Percentiles rank a stretch among this genome's conserved stretches.
Conservation (phyloP, 2,888 invertebrate species). For the Phanerotoma sp. region DNA sequence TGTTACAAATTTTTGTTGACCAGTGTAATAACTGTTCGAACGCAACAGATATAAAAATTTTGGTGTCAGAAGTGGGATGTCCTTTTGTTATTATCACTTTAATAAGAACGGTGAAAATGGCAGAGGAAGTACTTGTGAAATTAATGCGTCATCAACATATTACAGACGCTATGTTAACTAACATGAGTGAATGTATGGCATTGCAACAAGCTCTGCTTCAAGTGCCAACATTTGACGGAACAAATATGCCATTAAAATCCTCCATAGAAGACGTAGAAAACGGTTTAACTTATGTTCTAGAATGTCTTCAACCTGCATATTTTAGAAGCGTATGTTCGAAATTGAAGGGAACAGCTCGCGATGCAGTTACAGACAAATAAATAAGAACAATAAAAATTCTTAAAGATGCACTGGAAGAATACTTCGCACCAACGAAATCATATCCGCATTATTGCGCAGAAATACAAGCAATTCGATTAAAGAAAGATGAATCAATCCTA, state of each 20-base stretch:
- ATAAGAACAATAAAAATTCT: background rate
- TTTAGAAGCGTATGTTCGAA: constrained; percentile 12
- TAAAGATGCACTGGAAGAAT: background rate
- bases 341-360: constrained; percentile 3
- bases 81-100: too few species aligned
- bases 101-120: background rate
- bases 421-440: background rate
- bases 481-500: constrained; percentile 11
- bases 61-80: too few species aligned
- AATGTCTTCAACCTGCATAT: constrained; percentile 4
- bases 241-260: constrained; percentile 14
- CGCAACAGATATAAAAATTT: too few species aligned
- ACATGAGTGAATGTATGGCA: constrained; percentile 18
- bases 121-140: background rate
- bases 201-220: constrained; percentile 21
- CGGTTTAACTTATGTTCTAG: background rate
- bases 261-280: constrained; percentile 22
- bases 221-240: constrained; percentile 13
- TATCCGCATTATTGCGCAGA: constrained; percentile 19
- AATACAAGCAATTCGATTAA: constrained; percentile 14
- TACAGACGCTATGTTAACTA: constrained; percentile 15
- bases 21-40: too few species aligned
- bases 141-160: constrained; percentile 13
- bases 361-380: constrained; percentile 18
- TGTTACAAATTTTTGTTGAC: too few species aligned